Percentiles rank a stretch among this genome's conserved stretches.
Evolutionary conservation across 1,140 invertebrate genomes (phyloP).

Genomic region (Leptinotarsa defecta): DNA sequence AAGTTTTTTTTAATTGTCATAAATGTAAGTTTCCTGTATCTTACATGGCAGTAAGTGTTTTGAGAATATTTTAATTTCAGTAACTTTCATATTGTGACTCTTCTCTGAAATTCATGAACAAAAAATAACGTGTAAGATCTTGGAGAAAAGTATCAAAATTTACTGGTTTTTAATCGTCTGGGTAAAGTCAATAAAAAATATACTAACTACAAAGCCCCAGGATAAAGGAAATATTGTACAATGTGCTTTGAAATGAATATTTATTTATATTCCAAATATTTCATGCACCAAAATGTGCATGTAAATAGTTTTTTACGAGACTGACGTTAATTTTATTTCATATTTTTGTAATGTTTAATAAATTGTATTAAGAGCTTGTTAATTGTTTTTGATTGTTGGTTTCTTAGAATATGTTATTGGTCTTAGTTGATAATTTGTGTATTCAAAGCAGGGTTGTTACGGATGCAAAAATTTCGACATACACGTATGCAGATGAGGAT

Average conservation of each 20-base stretch:
- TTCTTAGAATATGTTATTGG: background rate
- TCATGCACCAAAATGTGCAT: background rate
- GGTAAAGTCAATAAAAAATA: too few species aligned
- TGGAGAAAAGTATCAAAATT: too few species aligned
- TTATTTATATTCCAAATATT: slow-evolving; percentile 7
- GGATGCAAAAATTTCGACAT: too few species aligned
- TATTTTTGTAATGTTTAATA: slow-evolving; percentile 3
- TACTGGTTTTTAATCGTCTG: too few species aligned
- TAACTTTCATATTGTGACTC: too few species aligned
- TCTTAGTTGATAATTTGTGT: background rate
- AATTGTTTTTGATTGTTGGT: slow-evolving; percentile 4
- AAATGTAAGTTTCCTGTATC: background rate
- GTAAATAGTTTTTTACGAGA: background rate
- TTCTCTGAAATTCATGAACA: too few species aligned
- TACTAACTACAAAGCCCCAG: background rate
- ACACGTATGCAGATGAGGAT: too few species aligned
- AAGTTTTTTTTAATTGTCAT: background rate
- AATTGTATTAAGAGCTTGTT: slow-evolving; percentile 7
- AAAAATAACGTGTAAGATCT: too few species aligned
- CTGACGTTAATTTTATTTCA: slow-evolving; percentile 17
- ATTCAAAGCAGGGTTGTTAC: too few species aligned
- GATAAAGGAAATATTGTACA: background rate
- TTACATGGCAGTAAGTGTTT: background rate
- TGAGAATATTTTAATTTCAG: too few species aligned
- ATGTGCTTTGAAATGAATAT: slow-evolving; percentile 5